Base-by-base conservation (phyloP, 2,797 vertebrate species). In the Falco novaeseelandiae region DNA sequence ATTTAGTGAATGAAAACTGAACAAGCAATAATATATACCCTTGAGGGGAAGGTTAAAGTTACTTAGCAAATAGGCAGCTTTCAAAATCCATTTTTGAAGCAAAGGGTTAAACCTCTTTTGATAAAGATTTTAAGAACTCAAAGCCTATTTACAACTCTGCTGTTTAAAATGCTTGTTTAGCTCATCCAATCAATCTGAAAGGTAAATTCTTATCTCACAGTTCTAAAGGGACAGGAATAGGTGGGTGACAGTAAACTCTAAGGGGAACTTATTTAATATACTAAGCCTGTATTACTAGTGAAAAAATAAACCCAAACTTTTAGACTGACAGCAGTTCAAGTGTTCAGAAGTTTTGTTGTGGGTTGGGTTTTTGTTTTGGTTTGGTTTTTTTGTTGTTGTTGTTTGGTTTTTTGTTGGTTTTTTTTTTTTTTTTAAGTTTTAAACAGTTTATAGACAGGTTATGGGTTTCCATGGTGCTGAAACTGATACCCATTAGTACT, bases 1-100 rank as follows among this genome's bases (percentile, higher is more conserved):
- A 96, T 76, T 72, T 82, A 96, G 72, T 83, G 42, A 89, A 62
- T 76, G 84, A 96, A 70, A 96, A 97, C 55, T 86, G 76, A 97
- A 90, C 72, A 94, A 97, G 57, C 77, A 44, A 21, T 42, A 97
- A 93, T 25, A 90, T 2, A 1, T 55, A 96, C 85, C 81, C 88
- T 82, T 58, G 8, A 70, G 12, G 76, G 40, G 71, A 96, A 96
- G 69, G 63, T 70, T 80, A 38, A 93, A 83, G 62, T 57, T 93
- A 87, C 65, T 87, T 26, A 59, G 84, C 72, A 92, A 96, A 85
- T 3, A 94, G 95, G 84, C 93, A 97, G 93, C 83, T 95, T 96
- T 89, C 59, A 80, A 51, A 30, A 92, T n/a, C 54, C 48, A 90
- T 32, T 54, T 0, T 0, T 91, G 57, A 92, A 84, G 59, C 25